Evolutionary conservation across 2,888 invertebrate species (phyloP).

Genomic region (Cephonodes hylas): DNA sequence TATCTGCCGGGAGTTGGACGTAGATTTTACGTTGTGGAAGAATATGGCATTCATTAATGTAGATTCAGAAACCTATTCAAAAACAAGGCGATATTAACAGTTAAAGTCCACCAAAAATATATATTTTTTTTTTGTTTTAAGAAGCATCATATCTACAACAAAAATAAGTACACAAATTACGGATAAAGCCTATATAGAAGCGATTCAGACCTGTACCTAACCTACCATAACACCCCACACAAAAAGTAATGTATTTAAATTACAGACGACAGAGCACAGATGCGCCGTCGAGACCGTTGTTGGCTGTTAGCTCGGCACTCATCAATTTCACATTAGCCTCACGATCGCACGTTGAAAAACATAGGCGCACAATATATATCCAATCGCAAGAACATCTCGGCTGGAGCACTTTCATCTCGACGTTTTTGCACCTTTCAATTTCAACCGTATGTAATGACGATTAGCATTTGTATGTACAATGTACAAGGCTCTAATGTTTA

Average conservation of each 20-base stretch:
- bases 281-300: not conserved
- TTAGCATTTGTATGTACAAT: too few species aligned
- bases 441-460: not conserved
- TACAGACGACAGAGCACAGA: not conserved
- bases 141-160: too few species aligned
- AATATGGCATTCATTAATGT: too few species aligned
- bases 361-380: not conserved
- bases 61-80: too few species aligned
- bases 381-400: not conserved
- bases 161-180: not conserved
- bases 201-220: not conserved
- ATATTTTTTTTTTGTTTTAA: too few species aligned
- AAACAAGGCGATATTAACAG: too few species aligned
- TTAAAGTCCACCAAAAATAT: too few species aligned
- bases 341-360: not conserved
- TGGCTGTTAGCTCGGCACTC: not conserved
- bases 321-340: not conserved
- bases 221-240: not conserved
- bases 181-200: too few species aligned
- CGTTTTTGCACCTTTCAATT: not conserved
- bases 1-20: too few species aligned
- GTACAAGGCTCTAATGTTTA: too few species aligned
- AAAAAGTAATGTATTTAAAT: not conserved
- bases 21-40: too few species aligned
- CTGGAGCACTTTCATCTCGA: slow-evolving; percentile 7